Conservation (phyloP, 2,113 vertebrate genomes). For the Syngnathus scovelli region DNA sequence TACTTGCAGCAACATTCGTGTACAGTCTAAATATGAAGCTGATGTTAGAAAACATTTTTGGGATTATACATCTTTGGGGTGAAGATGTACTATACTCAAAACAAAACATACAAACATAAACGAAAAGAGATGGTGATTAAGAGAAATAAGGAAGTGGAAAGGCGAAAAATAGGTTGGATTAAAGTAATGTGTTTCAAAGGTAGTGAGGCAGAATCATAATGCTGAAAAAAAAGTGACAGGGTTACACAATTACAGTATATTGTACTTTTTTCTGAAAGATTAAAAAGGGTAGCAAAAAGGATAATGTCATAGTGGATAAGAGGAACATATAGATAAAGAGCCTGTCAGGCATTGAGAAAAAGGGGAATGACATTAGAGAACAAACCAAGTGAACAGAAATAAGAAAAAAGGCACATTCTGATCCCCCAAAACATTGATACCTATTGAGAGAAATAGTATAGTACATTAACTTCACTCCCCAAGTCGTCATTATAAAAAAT, state of each 20-base stretch:
- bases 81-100: conserved; percentile 4
- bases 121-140: conserved; percentile 35
- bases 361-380: conserved; percentile 8
- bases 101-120: conserved; percentile 30
- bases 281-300: conserved; percentile 26
- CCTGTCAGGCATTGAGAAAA: conserved; percentile 21
- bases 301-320: conserved; percentile 17
- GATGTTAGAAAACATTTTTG: background rate
- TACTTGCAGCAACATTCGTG: conserved; percentile 6
- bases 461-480: conserved; percentile 4
- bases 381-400: background rate
- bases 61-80: background rate
- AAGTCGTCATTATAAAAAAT: conserved; percentile 27
- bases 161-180: conserved; percentile 4
- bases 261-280: conserved; percentile 22
- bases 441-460: conserved; percentile 2
- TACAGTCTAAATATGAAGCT: background rate
- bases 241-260: conserved; percentile 35
- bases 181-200: conserved; percentile 27
- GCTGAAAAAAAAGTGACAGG: conserved; percentile 37
- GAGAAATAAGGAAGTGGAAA: background rate
- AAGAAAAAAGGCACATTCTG: background rate
- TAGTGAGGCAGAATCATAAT: conserved; percentile 27
- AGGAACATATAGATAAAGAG: conserved; percentile 14
- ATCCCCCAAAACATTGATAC: conserved; percentile 1